These are phyloP conservation scores for Hippotragus niger DNA, from an alignment of 2,113 vertebrate genomes.

Conservation along the genomic window DNA sequence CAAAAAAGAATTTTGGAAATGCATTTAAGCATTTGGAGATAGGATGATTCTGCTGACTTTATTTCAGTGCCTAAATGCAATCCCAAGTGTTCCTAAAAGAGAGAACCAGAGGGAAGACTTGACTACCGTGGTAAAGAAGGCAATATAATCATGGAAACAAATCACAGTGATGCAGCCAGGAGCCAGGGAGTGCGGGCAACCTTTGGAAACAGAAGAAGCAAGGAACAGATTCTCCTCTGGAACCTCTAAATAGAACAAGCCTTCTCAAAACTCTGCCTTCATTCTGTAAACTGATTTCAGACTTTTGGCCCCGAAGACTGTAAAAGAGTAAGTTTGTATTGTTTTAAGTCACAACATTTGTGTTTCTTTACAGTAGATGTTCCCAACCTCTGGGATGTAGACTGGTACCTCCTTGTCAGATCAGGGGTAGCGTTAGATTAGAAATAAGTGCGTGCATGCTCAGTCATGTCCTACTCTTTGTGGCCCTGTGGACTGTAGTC, in stretches of 20 bases:
- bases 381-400: background rate
- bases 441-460: background rate
- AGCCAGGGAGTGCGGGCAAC: rapidly evolving
- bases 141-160: background rate
- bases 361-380: background rate
- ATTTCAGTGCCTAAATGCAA: background rate
- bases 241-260: rapidly evolving
- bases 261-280: background rate
- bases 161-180: rapidly evolving
- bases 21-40: background rate
- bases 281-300: background rate
- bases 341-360: background rate
- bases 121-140: background rate
- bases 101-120: background rate
- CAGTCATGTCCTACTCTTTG: background rate
- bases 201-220: background rate
- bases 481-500: background rate
- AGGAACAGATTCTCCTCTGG: background rate
- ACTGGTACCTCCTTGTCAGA: background rate
- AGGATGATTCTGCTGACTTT: background rate
- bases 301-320: background rate
- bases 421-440: background rate
- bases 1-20: background rate
- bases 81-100: background rate
- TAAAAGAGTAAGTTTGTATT: background rate